Conservation (phyloP, 2,113 vertebrate species). For the Emydocephalus ijimae region DNA sequence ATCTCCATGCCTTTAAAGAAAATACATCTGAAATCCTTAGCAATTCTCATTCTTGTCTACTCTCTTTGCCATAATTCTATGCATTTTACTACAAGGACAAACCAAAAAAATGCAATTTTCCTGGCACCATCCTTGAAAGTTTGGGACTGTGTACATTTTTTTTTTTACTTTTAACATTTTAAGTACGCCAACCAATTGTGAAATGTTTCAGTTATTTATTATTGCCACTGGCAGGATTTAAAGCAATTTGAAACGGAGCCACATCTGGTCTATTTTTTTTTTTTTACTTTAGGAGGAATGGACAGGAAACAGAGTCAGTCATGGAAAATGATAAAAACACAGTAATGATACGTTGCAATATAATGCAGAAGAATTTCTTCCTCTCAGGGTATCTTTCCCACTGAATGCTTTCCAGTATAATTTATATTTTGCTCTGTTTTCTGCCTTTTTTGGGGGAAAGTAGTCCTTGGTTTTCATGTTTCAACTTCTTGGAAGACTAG, state of each 20-base stretch:
- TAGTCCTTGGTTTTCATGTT: not conserved
- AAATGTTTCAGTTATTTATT: slow-evolving; percentile 42
- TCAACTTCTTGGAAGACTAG: slow-evolving; percentile 1
- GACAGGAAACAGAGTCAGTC: not conserved
- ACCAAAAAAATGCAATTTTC: slow-evolving; percentile 8
- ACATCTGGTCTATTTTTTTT: not conserved
- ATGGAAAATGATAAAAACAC: slow-evolving; percentile 58
- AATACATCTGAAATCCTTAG: slow-evolving; percentile 20
- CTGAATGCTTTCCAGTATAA: slow-evolving; percentile 19
- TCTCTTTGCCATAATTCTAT: slow-evolving; percentile 19
- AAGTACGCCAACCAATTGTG: slow-evolving; percentile 50
- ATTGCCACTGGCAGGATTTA: slow-evolving; percentile 54
- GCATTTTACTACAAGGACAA: not conserved
- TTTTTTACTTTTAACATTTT: slow-evolving; percentile 18
- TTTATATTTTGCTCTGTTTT: slow-evolving; percentile 12
- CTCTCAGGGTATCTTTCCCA: slow-evolving; percentile 50
- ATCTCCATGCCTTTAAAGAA: not conserved
- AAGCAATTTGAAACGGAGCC: slow-evolving; percentile 56
- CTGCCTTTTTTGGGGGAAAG: not conserved
- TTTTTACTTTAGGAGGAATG: slow-evolving; percentile 13
- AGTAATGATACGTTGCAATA: slow-evolving; percentile 64
- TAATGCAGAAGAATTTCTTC: slow-evolving; percentile 30
- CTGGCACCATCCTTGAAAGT: not conserved
- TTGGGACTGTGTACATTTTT: not conserved
- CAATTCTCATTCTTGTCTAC: not conserved